These are phyloP conservation scores for Aphodius sticticus DNA, from an alignment of 2,888 invertebrate species.

Conservation along the genomic window DNA sequence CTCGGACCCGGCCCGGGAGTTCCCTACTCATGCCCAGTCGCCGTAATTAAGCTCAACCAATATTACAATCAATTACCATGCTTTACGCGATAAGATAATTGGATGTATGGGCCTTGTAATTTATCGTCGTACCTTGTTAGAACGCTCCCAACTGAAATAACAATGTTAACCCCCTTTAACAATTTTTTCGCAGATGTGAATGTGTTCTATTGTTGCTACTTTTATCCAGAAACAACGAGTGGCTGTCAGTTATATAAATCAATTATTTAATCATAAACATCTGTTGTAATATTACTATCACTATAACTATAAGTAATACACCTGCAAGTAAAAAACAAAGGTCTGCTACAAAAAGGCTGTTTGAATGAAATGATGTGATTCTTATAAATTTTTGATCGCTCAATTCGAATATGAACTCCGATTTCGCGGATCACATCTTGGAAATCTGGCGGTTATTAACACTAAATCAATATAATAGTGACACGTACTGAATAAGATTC, in stretches of 20 bases:
- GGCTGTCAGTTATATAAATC: neutral
- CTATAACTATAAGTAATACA: too few relatives aligned
- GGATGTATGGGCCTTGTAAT: slow-evolving; percentile 21
- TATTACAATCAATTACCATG: slow-evolving; percentile 35
- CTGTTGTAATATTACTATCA: too few relatives aligned
- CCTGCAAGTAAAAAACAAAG: too few relatives aligned
- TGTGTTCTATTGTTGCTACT: neutral
- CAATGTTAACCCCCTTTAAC: neutral
- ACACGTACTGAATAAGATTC: neutral
- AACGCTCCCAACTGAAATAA: neutral
- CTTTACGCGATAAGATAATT: slow-evolving; percentile 34
- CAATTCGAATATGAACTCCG: too few relatives aligned
- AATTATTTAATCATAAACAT: neutral
- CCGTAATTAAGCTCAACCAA: slow-evolving; percentile 34
- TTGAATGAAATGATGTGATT: too few relatives aligned
- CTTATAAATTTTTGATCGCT: too few relatives aligned
- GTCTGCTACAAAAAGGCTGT: neutral
- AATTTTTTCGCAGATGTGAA: neutral
- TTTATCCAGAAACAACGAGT: neutral
- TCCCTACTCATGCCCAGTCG: slow-evolving; percentile 17
- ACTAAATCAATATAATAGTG: neutral
- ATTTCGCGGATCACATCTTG: neutral
- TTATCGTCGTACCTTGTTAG: slow-evolving; percentile 19
- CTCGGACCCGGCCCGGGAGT: neutral
- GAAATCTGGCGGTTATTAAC: neutral